Evolutionary conservation across 1,140 invertebrate species (phyloP), one percentile per base, ranked within the genome.

Genomic region (Drosophila ogumai): DNA sequence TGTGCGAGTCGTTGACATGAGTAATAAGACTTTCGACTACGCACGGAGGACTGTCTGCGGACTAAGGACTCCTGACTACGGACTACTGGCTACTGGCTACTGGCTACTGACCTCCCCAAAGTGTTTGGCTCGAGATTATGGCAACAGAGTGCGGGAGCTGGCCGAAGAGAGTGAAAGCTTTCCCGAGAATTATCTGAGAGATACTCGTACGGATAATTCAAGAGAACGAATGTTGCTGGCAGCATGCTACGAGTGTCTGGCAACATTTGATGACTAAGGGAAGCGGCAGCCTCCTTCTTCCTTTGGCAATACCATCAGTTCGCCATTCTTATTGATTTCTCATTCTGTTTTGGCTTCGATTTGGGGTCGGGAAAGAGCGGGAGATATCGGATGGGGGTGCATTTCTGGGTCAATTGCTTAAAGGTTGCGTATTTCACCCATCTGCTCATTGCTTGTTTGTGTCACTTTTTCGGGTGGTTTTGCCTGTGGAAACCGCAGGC

Each of bases 371-470:
- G 19, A 19, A 25, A 19, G 19, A 67, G 13, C 1, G 10, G 17
- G 3, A 34, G 17, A 34, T 44, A 15, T 19, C 31, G 47, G 28
- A n/a, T 22, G 67, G 31, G 36, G 32, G 54, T 57, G 49, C 19
- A 41, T 75, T 78, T 77, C 65, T 78, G 66, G 75, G 75, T 78
- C 74, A 77, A 69, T 46, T 32, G 65, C 17, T 41, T 63, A 43
- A 46, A 43, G 54, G 58, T 59, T 56, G 54, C 15, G 36, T 40
- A 9, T 31, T 49, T 65, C 15, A 6, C 12, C 28, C 61, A 59
- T 3, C 15, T 19, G 6, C 17, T 34, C 31, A 52, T 52, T 9
- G 31, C 3, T 34, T 36, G 50, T 34, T 60, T 31, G 38, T 56
- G 13, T 10, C 54, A 41, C 31, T 52, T 36, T 54, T 34, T 28